Evolutionary conservation across 2,113 vertebrate species (phyloP).

Genomic region (Zosterops japonicus): DNA sequence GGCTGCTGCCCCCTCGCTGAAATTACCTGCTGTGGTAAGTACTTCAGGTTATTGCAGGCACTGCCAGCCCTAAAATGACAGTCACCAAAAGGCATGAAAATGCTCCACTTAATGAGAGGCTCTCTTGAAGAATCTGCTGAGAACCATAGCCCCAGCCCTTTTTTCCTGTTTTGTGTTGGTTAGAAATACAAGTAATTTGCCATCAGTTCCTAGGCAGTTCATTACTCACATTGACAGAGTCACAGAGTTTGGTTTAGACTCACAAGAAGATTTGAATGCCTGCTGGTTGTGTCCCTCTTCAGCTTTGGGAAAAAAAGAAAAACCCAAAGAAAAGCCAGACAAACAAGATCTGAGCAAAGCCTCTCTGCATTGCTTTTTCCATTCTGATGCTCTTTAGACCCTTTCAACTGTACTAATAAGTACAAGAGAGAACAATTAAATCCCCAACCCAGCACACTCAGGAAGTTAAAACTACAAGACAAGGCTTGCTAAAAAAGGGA

Average conservation of each 20-base stretch:
- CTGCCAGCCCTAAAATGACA: not conserved
- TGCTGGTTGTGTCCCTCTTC: not conserved
- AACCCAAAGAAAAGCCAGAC: not conserved
- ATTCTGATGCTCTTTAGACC: not conserved
- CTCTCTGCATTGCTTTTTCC: not conserved
- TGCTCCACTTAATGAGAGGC: not conserved
- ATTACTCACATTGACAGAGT: not conserved
- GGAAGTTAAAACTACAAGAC: not conserved
- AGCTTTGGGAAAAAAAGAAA: not conserved
- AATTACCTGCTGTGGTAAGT: not conserved
- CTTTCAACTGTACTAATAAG: not conserved
- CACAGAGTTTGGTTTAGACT: not conserved
- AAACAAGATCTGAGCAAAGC: not conserved
- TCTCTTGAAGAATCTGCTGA: not conserved
- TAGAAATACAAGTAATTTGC: not conserved
- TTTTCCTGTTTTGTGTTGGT: not conserved
- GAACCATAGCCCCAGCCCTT: fast-evolving
- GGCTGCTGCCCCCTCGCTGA: not conserved
- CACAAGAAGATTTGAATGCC: not conserved
- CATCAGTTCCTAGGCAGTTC: not conserved
- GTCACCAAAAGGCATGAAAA: not conserved
- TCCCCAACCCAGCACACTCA: not conserved
- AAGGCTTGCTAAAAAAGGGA: not conserved
- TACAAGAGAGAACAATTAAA: not conserved
- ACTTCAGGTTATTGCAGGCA: not conserved